Evolutionary conservation across 2,888 invertebrate genomes (phyloP), one percentile per base, ranked within the genome.

Genomic region (Leucania comma): DNA sequence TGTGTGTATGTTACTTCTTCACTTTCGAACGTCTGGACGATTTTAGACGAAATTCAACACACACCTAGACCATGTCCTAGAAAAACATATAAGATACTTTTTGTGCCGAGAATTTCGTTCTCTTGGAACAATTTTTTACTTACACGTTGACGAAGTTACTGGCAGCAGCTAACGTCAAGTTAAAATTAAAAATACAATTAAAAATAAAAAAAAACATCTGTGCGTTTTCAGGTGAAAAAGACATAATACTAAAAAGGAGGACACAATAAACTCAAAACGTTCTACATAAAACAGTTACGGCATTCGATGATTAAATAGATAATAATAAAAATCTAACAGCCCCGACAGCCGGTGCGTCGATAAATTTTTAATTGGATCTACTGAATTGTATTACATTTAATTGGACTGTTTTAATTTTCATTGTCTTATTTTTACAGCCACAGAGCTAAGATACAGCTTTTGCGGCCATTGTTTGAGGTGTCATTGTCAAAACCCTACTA

Each of bases 231-330:
- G 9, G 0, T 29, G 14, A 68, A 68, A 65, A 17, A 6, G 3
- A n/a, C n/a, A 48, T 56, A 32, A 56, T 62, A 59, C 35, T 38
- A 60, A 80, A 60, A 53, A 51, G 57, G 48, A 69, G 56, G 65
- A 60, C 54, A 81, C 82, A 82, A 75, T 85, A 77, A 71, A 71
- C 50, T 68, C 56, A 26, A 68, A 86, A 84, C 68, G 85, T 81
- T 79, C 67, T 68, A 82, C 84, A 86, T 92, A 90, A 93, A 93
- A 88, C 75, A 64, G 86, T 88, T 81, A 89, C 83, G 73, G 66
- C 83, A 85, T 87, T 87, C 85, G 80, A 88, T 90, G 90, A 92
- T 90, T 86, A 90, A 92, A 89, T 88, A 91, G 90, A 76, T 64
- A 61, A 87, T 85, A 92, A 91, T 91, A 89, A 88, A 85, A 86